Conservation (phyloP, 37 sponge, comb jelly and placozoan genomes). For the Axinella damicornis region DNA sequence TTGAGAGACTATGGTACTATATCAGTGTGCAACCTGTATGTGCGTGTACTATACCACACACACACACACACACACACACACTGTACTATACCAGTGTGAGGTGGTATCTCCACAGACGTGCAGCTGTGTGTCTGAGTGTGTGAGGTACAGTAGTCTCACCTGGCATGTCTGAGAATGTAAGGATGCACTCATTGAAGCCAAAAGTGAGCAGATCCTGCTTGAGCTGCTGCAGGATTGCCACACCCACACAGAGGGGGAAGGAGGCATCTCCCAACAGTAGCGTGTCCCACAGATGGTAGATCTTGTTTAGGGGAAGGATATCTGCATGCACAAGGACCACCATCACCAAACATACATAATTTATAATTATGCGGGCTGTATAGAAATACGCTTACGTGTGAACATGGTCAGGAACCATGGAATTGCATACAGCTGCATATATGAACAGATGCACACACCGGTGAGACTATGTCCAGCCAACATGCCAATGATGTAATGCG, state of each 20-base stretch:
- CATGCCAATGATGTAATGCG: too few species aligned
- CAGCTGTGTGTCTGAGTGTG: neutral
- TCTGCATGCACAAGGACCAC: slow-evolving; percentile 47
- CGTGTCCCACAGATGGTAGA: slow-evolving; percentile 96
- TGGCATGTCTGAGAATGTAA: slow-evolving; percentile 98
- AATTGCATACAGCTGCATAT: slow-evolving; percentile 94
- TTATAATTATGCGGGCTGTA: neutral
- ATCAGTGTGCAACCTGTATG: neutral
- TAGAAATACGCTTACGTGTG: slow-evolving; percentile 86
- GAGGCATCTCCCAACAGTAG: slow-evolving; percentile 87
- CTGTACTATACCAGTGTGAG: neutral
- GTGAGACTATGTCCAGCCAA: too few species aligned
- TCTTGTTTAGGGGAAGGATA: slow-evolving; percentile 93
- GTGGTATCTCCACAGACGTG: neutral
- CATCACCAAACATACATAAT: too few species aligned
- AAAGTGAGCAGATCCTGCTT: slow-evolving; percentile 74
- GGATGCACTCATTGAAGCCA: slow-evolving; percentile 99
- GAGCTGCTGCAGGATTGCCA: slow-evolving; percentile 92
- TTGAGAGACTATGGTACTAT: too few species aligned
- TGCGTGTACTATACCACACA: too few species aligned
- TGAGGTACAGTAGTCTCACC: slow-evolving; percentile 52
- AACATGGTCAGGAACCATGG: slow-evolving; percentile 99
- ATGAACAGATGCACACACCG: neutral
- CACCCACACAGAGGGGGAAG: slow-evolving; percentile 93
- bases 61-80: too few species aligned